Conservation (phyloP, 2,797 vertebrate genomes). For the Micromesistius poutassou region DNA sequence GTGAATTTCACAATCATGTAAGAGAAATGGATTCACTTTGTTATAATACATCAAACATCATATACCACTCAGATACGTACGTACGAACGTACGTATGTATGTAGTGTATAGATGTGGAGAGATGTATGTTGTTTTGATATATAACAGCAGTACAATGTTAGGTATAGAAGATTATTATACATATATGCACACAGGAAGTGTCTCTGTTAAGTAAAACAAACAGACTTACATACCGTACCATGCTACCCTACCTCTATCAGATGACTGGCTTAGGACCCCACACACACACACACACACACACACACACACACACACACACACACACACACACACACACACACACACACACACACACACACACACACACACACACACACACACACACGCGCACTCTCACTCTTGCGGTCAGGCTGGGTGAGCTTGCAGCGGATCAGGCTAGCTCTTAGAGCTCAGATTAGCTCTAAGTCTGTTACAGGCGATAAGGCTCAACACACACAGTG, state of each 20-base stretch:
- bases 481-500: slow-evolving; percentile 45
- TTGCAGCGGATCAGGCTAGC: slow-evolving; percentile 40
- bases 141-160: background rate
- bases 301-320: slow-evolving; percentile 5
- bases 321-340: slow-evolving; percentile 7
- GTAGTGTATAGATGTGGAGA: background rate
- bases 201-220: background rate
- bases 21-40: too few species aligned
- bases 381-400: background rate
- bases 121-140: too few species aligned
- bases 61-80: background rate
- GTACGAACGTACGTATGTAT: background rate
- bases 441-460: slow-evolving; percentile 46
- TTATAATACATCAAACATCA: too few species aligned
- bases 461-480: slow-evolving; percentile 49
- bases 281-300: background rate
- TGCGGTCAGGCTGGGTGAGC: background rate
- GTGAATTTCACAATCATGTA: too few species aligned
- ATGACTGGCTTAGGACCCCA: background rate
- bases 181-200: background rate
- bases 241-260: too few species aligned
- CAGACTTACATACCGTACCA: background rate
- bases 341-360: slow-evolving; percentile 5
- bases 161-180: background rate
- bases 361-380: slow-evolving; percentile 9